Evolutionary conservation across 1,140 invertebrate genomes (phyloP).

Genomic region (Pantala flavescens): DNA sequence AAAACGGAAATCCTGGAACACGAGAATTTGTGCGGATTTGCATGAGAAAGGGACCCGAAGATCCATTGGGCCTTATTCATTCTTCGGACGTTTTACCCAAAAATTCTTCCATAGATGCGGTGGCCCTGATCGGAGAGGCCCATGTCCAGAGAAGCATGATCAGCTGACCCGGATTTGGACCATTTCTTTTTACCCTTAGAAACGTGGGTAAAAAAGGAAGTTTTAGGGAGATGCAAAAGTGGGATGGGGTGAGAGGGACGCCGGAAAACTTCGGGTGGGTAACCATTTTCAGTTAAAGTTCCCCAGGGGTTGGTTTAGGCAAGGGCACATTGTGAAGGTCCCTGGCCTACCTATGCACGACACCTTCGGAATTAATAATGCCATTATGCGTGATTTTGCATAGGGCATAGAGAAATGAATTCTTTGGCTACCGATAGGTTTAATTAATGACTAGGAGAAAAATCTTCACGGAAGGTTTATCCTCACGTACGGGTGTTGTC

Average conservation of each 20-base stretch:
- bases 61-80: too few relatives aligned
- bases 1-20: too few relatives aligned
- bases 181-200: too few relatives aligned
- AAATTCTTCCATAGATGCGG: too few relatives aligned
- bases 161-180: too few relatives aligned
- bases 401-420: neutral
- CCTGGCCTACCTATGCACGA: neutral
- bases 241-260: neutral
- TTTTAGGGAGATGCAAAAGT: neutral
- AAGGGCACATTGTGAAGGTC: neutral
- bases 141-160: too few relatives aligned
- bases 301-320: neutral
- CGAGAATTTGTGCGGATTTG: too few relatives aligned
- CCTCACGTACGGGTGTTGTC: neutral
- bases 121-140: too few relatives aligned
- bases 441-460: neutral
- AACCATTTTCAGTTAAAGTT: neutral
- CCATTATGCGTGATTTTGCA: constrained; percentile 9
- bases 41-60: too few relatives aligned
- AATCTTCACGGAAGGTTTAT: neutral
- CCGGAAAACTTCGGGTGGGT: neutral
- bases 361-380: constrained; percentile 6
- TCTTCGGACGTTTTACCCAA: too few relatives aligned
- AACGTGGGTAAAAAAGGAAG: neutral
- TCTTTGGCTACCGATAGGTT: neutral